Evolutionary conservation across 2,797 vertebrate genomes (phyloP), one percentile per base, ranked within the genome.

Genomic region (Lycodopsis pacificus): DNA sequence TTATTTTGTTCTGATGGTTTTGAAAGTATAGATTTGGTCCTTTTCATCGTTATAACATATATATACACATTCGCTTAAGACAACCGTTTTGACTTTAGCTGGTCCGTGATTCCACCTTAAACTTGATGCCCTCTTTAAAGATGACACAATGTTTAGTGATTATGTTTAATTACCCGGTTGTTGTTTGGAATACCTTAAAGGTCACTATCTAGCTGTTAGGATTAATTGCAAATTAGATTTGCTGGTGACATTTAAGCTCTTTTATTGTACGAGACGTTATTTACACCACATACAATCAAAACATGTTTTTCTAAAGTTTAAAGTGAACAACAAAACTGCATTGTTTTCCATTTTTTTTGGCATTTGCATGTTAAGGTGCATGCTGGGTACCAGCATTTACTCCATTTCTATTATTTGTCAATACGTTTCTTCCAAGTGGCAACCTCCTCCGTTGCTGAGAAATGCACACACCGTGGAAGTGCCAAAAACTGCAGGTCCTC

Each of bases 131-230:
- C 4, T 12, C 38, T 51, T 30, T 73, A 54, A 73, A 79, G 62
- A 10, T 27, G 70, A 65, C 71, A 86, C 69, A 71, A 67, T 87
- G 90, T 94, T 92, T 93, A 68, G 69, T 76, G 66, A 87, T 96
- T 96, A 95, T 92, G 95, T 95, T 94, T 96, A 97, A 96, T 96
- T 95, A 96, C 95, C 95, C 94, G 89, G 90, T 94, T 95, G 95
- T 94, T 96, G 94, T 96, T 97, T 95, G 93, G 93, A 95, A 95
- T 95, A 92, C 88, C 81, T 91, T 95, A 96, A 97, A 98, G 96
- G 96, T 98, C 97, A 97, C 69, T 58, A 63, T 79, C 62, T 71
- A 58, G 71, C 76, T 84, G 73, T 93, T 92, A 92, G 93, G 83
- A 96, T 95, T 94, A 95, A 94, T 96, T 93, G 13, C 87, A 95